Conservation (phyloP, 2,888 invertebrate species). For the Rotaria magnacalcarata region DNA sequence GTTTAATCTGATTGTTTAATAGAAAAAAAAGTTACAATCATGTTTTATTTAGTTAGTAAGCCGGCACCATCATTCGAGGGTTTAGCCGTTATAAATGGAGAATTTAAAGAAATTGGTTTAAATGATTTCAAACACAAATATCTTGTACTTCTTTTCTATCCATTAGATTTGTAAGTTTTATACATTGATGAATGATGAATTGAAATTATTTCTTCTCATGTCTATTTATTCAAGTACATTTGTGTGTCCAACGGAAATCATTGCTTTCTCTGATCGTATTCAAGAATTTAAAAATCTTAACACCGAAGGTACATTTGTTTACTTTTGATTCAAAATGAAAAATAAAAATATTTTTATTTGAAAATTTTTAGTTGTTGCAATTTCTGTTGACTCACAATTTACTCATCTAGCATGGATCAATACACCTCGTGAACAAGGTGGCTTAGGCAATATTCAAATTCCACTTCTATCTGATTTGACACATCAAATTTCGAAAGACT, state of each 20-base stretch:
- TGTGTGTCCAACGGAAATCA: conserved; percentile 91
- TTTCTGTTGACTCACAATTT: conserved; percentile 43
- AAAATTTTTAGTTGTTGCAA: conserved; percentile 38
- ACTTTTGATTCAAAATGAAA: neutral
- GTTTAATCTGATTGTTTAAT: neutral
- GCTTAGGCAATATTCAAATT: conserved; percentile 80
- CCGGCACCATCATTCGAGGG: conserved; percentile 20
- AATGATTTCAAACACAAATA: conserved; percentile 27
- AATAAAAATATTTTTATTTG: no score
- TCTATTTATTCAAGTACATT: conserved; percentile 62
- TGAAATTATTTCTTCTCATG: neutral
- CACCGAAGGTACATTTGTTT: conserved; percentile 63
- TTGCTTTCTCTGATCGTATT: conserved; percentile 77
- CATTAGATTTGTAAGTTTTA: conserved; percentile 30
- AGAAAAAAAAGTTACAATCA: no score
- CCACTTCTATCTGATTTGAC: conserved; percentile 83
- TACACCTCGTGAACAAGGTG: conserved; percentile 82
- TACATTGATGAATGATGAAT: neutral
- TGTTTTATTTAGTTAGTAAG: neutral
- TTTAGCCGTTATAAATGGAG: neutral
- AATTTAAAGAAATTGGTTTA: conserved; percentile 6
- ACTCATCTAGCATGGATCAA: conserved; percentile 65
- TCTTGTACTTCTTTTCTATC: conserved; percentile 20
- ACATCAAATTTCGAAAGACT: conserved; percentile 83
- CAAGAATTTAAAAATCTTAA: conserved; percentile 70